These are phyloP conservation scores for Machimus atricapillus DNA, from an alignment of 2,888 invertebrate species.

Conservation along the genomic window DNA sequence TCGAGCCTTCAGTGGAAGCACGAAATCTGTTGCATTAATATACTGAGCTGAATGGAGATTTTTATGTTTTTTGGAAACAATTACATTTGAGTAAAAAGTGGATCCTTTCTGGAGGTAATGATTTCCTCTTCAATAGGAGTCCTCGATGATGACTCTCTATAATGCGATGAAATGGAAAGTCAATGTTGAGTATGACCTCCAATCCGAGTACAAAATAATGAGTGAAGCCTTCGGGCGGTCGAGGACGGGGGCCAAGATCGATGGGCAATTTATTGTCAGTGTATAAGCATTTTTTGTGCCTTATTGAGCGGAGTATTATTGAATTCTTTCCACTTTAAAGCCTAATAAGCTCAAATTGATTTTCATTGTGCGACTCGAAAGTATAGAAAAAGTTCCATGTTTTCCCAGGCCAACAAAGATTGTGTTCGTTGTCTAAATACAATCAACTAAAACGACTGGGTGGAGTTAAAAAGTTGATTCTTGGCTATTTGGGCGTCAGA, in stretches of 20 bases:
- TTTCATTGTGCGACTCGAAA: conserved; percentile 37
- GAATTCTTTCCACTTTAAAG: conserved; percentile 16
- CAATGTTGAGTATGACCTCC: not conserved
- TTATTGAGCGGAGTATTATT: conserved; percentile 4
- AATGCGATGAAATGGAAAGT: not conserved
- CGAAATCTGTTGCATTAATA: not conserved
- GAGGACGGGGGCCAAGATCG: not conserved
- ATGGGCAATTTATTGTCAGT: not conserved
- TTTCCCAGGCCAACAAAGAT: not conserved
- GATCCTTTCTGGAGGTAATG: not conserved
- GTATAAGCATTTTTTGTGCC: not conserved
- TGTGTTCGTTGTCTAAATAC: not conserved
- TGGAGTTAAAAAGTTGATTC: not conserved
- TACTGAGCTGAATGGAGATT: not conserved
- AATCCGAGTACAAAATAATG: not conserved
- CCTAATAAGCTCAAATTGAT: conserved; percentile 41
- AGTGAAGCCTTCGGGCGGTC: not conserved
- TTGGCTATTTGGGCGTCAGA: not conserved
- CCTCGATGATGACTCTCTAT: not conserved
- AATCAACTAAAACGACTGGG: not conserved
- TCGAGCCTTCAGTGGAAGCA: not conserved
- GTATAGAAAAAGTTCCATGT: not conserved
- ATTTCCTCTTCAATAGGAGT: not conserved
- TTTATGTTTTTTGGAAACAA: not conserved
- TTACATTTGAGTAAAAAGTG: not conserved